These are phyloP conservation scores for Halcyon leucocephala DNA, from an alignment of 2,797 vertebrate species.

Conservation along the genomic window DNA sequence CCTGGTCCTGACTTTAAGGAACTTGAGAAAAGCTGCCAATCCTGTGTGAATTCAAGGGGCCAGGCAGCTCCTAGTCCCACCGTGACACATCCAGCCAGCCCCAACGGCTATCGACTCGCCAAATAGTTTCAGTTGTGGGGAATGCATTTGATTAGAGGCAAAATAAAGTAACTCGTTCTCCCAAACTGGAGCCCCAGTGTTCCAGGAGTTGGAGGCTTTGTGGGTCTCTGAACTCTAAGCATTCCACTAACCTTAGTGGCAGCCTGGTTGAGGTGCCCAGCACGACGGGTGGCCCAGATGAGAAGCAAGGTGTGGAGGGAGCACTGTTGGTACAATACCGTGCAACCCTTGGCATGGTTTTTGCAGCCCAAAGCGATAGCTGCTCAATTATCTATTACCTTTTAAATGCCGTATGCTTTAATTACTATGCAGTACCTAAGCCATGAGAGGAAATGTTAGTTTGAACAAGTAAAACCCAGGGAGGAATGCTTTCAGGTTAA, in stretches of 20 bases:
- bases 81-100: not conserved
- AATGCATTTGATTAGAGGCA: not conserved
- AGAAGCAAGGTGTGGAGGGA: not conserved
- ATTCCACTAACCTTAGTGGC: not conserved
- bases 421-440: not conserved
- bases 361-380: not conserved
- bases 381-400: not conserved
- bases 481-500: conserved; percentile 24
- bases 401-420: conserved; percentile 37
- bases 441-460: not conserved
- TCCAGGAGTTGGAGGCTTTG: not conserved
- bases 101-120: not conserved
- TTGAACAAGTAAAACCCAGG: conserved; percentile 50
- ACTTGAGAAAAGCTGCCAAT: not conserved
- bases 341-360: not conserved
- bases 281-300: not conserved
- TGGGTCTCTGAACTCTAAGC: not conserved
- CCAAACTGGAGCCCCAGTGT: not conserved
- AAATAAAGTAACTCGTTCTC: not conserved
- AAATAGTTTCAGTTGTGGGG: not conserved
- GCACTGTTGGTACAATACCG: not conserved
- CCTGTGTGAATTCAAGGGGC: not conserved
- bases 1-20: not conserved
- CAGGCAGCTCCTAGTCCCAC: not conserved
- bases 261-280: not conserved